A percentile compares a stretch with the other conserved stretches of the same genome.
Evolutionary conservation across 2,113 vertebrate species (phyloP).

Genomic region (Scopus umbretta): DNA sequence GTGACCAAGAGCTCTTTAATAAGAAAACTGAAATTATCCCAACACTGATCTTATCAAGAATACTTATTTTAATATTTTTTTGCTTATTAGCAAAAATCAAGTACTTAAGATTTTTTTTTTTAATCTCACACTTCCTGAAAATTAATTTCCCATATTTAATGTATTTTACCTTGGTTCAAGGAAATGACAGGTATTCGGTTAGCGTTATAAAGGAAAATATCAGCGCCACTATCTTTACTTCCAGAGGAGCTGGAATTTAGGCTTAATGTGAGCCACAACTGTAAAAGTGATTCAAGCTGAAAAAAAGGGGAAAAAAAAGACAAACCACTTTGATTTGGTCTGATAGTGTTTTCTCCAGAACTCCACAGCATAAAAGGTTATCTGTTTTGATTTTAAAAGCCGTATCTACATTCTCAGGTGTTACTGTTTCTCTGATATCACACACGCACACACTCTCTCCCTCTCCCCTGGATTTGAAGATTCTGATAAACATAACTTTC

Average conservation of each 20-base stretch:
- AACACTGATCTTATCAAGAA: not conserved
- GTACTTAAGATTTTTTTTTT: too few species aligned
- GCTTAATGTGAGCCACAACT: conserved; percentile 97
- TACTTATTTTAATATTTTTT: not conserved
- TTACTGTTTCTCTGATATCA: not conserved
- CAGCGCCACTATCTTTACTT: conserved; percentile 87
- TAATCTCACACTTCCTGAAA: not conserved
- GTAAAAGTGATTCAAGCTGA: conserved; percentile 93
- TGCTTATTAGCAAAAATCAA: not conserved
- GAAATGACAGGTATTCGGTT: conserved; percentile 93
- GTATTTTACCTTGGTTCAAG: conserved; percentile 89
- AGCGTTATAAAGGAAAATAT: conserved; percentile 95
- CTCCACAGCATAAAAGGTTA: not conserved
- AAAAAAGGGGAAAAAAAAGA: not conserved
- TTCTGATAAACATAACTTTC: not conserved
- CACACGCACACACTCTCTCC: too few species aligned
- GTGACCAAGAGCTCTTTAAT: not conserved
- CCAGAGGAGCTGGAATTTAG: conserved; percentile 88
- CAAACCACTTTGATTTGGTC: too few species aligned
- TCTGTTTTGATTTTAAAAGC: not conserved
- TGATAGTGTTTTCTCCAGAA: not conserved
- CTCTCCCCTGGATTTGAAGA: not conserved
- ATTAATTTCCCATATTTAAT: not conserved
- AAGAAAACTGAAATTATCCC: not conserved
- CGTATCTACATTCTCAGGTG: not conserved